Conservation (phyloP, 1,140 invertebrate genomes). For the Ceratina calcarata region DNA sequence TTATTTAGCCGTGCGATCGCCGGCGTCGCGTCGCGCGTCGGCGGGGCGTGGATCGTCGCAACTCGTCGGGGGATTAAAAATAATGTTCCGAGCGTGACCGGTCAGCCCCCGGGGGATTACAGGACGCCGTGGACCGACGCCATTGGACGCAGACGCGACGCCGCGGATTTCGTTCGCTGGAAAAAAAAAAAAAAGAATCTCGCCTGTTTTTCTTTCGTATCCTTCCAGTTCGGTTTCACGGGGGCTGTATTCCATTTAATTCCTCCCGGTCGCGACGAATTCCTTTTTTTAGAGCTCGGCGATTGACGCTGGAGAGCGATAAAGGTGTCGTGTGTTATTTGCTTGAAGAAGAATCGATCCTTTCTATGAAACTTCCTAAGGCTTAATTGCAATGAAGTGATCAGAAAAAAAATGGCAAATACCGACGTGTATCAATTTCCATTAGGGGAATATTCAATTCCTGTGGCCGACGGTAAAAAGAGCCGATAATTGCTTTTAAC, state of each 20-base stretch:
- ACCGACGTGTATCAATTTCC: slow-evolving; percentile 68
- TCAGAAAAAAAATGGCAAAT: neutral
- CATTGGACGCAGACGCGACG: slow-evolving; percentile 46
- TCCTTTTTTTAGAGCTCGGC: neutral
- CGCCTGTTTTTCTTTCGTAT: slow-evolving; percentile 14
- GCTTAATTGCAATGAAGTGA: slow-evolving; percentile 8
- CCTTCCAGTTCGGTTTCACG: neutral
- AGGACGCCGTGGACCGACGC: slow-evolving; percentile 17
- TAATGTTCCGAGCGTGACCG: slow-evolving; percentile 77
- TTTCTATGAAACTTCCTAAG: no score
- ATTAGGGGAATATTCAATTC: slow-evolving; percentile 72
- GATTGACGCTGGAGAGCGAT: neutral
- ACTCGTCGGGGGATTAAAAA: slow-evolving; percentile 74
- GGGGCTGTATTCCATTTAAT: neutral
- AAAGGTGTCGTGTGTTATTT: neutral
- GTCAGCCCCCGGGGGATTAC: slow-evolving; percentile 57
- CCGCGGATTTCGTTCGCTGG: slow-evolving; percentile 52
- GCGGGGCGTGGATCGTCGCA: slow-evolving; percentile 63
- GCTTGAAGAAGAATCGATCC: no score
- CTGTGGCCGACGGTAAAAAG: slow-evolving; percentile 46
- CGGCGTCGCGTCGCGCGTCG: neutral
- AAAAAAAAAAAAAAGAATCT: slow-evolving; percentile 11
- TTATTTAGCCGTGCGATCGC: slow-evolving; percentile 73
- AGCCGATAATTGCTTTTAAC: slow-evolving; percentile 75
- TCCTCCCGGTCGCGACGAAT: neutral